Evolutionary conservation across 2,113 vertebrate species (phyloP), one percentile per base, ranked within the genome.

Genomic region (Oncorhynchus gorbuscha): DNA sequence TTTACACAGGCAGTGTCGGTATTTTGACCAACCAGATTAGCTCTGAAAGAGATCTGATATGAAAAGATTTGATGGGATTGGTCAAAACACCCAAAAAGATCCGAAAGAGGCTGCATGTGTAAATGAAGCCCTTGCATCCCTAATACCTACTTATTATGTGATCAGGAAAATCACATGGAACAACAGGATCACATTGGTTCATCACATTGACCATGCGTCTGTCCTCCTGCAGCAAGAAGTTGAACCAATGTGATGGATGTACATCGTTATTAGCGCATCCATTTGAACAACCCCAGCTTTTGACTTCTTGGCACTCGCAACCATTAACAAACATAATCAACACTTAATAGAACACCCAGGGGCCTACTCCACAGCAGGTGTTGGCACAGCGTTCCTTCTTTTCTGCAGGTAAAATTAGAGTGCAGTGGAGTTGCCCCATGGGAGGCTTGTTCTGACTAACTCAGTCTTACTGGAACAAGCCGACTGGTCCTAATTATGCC

Each of bases 291-390:
- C 13, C 69, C 49, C 69, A 39, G 18, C 5, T 11, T 66, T 59
- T 78, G 80, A 71, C 81, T 77, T 81, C 49, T 75, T 75, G 76
- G 69, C 62, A 39, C 86, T 78, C 77, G 71, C 75, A 83, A 72
- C 71, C 81, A 91, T 90, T 89, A 89, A 85, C 85, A 87, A 88
- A 87, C 79, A 87, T 88, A 89, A 92, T 90, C 89, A 90, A 88
- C 85, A 85, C 83, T 90, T 89, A 90, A 85, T 81, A 70, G 80
- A 88, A 86, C 84, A 89, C 89, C 89, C 87, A 65, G 69, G 85
- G 90, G 87, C 71, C 71, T 68, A 32, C 62, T 85, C 16, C 83
- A 81, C 69, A 91, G 89, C 90, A 91, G 91, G 87, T 9, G 39
- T 9, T 45, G 39, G 39, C 39, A 11, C 2, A 11, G 39, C 9